These are phyloP conservation scores for Hermatobates lingyangjiaoensis DNA, from an alignment of 1,140 invertebrate species.

Conservation along the genomic window DNA sequence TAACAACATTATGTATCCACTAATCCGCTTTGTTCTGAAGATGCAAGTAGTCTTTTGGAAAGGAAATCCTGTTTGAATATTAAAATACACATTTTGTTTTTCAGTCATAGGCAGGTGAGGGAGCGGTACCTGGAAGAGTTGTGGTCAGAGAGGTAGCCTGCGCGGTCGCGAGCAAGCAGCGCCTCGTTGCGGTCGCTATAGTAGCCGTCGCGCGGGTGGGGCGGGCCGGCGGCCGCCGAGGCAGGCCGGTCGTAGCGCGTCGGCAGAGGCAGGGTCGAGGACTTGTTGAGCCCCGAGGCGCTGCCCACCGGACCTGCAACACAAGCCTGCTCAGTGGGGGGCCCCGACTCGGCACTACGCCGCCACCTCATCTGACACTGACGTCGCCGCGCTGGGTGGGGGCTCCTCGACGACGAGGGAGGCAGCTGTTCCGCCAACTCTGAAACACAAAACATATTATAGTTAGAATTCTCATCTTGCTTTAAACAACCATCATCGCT, in stretches of 20 bases:
- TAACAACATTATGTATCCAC: no score
- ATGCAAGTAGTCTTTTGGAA: no score
- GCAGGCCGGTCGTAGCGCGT: conserved; percentile 35
- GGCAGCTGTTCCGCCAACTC: conserved; percentile 72
- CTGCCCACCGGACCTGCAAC: conserved; percentile 18
- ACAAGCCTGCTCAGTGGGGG: no score
- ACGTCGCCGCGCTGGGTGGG: conserved; percentile 61
- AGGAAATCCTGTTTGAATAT: not conserved
- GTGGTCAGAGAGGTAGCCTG: conserved; percentile 68
- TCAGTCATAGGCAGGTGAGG: no score
- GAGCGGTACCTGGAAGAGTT: conserved; percentile 33
- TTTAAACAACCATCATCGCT: no score
- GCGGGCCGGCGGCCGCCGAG: conserved; percentile 29
- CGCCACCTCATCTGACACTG: conserved; percentile 29
- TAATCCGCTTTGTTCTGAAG: no score
- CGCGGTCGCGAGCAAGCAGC: conserved; percentile 42
- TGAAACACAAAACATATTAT: conserved; percentile 25
- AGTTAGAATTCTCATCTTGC: not conserved
- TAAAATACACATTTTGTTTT: not conserved
- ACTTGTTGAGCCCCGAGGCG: conserved; percentile 39
- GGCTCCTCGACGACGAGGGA: conserved; percentile 58
- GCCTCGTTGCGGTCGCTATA: conserved; percentile 73
- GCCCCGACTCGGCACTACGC: no score
- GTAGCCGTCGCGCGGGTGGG: conserved; percentile 54
- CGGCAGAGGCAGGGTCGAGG: conserved; percentile 46